phyloP scores from a whole-genome alignment of 2,113 vertebrate species.

The Zosterops borbonicus region DNA sequence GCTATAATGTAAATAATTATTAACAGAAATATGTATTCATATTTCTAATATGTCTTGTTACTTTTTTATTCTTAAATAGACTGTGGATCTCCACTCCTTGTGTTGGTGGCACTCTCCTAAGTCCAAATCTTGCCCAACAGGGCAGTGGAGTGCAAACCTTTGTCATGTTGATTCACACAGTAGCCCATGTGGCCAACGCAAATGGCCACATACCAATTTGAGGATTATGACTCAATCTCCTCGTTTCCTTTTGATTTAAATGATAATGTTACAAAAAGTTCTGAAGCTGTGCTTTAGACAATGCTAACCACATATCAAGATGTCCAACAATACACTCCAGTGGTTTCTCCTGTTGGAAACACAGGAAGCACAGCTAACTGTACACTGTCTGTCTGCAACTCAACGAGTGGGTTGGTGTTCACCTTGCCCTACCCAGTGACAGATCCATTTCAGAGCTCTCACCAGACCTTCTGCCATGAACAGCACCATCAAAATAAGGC shows the following conservation, averaged over 20 bases:
- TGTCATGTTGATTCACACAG: not conserved
- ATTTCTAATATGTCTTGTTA: not conserved
- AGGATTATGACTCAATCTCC: not conserved
- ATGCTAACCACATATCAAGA: not conserved
- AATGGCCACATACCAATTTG: not conserved
- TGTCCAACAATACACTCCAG: not conserved
- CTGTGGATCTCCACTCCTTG: not conserved
- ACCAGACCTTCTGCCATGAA: not conserved
- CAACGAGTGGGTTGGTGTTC: not conserved
- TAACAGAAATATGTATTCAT: not conserved
- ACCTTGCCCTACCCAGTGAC: not conserved
- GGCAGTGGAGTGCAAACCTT: not conserved
- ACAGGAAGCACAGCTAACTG: not conserved
- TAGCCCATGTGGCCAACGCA: not conserved
- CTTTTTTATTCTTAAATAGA: not conserved
- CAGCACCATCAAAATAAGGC: not conserved
- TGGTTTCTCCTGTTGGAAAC: not conserved
- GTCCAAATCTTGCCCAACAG: not conserved
- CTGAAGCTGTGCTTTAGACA: not conserved
- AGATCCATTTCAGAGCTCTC: not conserved
- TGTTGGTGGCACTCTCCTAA: not conserved
- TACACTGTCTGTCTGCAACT: not conserved
- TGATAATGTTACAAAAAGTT: not conserved
- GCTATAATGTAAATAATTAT: not conserved
- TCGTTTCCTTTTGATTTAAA: conserved; percentile 13